Evolutionary conservation across 2,797 vertebrate genomes (phyloP).

Genomic region (Hippocampus kuda): DNA sequence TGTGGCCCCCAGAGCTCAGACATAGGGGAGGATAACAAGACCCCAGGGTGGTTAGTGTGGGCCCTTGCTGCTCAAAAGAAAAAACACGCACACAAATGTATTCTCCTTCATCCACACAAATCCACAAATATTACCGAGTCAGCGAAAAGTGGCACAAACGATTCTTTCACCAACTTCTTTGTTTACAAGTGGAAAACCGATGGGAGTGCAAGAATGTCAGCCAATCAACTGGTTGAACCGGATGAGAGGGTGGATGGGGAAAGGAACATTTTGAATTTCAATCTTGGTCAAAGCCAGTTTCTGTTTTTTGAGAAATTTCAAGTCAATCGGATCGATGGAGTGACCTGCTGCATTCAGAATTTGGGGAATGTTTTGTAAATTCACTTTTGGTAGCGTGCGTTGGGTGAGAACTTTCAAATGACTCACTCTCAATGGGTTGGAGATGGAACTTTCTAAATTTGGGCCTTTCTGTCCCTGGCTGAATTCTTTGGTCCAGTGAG

Average conservation of each 20-base stretch:
- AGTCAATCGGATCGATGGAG: not conserved
- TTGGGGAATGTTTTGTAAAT: not conserved
- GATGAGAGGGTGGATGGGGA: not conserved
- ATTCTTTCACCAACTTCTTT: slow-evolving; percentile 20
- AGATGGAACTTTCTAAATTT: not conserved
- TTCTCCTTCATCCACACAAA: slow-evolving; percentile 65
- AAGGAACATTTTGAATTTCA: not conserved
- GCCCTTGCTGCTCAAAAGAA: slow-evolving; percentile 55
- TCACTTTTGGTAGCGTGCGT: too few species aligned
- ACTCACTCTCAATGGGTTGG: too few species aligned
- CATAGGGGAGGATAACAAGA: slow-evolving; percentile 72
- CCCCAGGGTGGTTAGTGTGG: slow-evolving; percentile 66
- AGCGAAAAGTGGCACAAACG: slow-evolving; percentile 47
- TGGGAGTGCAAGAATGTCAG: not conserved
- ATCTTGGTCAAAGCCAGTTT: not conserved
- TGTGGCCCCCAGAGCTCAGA: slow-evolving; percentile 60
- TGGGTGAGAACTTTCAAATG: too few species aligned
- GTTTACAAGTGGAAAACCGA: slow-evolving; percentile 22
- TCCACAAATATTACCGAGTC: slow-evolving; percentile 51
- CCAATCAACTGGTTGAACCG: not conserved
- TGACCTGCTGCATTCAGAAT: too few species aligned
- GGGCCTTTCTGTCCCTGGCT: not conserved
- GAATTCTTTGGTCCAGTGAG: too few species aligned
- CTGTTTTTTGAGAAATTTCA: not conserved
- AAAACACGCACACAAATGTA: slow-evolving; percentile 53